Percentiles rank a stretch among this genome's conserved stretches.
Conservation (phyloP, 1,140 invertebrate genomes). For the Stratiolaelaps scimitus region DNA sequence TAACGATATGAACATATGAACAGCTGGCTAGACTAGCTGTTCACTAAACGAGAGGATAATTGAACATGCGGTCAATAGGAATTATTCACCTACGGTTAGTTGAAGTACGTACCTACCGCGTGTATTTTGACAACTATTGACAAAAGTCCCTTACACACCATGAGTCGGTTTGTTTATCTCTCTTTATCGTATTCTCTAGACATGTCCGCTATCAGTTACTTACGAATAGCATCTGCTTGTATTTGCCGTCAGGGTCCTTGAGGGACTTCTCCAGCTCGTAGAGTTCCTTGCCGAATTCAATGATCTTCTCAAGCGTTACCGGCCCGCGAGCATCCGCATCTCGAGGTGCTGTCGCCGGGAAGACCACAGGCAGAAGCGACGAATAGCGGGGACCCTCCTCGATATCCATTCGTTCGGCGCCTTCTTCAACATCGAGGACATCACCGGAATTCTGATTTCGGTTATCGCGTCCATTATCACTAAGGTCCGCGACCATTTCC, state of each 20-base stretch:
- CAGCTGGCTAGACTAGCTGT: no score
- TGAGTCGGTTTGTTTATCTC: neutral
- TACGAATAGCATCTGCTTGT: conserved; percentile 85
- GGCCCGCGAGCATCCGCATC: neutral
- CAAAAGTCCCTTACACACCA: conserved; percentile 30
- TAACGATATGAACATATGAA: no score
- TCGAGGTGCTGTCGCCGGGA: conserved; percentile 10
- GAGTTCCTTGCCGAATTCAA: conserved; percentile 83
- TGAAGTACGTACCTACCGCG: no score
- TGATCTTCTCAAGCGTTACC: conserved; percentile 51
- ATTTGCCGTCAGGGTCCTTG: conserved; percentile 63
- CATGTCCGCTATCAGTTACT: conserved; percentile 26
- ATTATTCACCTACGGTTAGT: no score
- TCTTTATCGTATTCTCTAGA: neutral
- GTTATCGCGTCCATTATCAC: conserved; percentile 31
- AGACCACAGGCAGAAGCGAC: neutral
- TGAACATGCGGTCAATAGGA: neutral
- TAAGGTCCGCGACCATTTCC: conserved; percentile 51
- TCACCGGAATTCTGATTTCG: conserved; percentile 30
- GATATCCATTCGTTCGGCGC: conserved; percentile 20
- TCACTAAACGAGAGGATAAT: conserved; percentile 8
- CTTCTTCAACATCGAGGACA: conserved; percentile 32
- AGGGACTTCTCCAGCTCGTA: conserved; percentile 76
- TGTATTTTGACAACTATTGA: conserved; percentile 31
- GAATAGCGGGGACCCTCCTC: neutral